phyloP scores from a whole-genome alignment of 1,140 invertebrate species.

The Lanistes nyassanus region DNA sequence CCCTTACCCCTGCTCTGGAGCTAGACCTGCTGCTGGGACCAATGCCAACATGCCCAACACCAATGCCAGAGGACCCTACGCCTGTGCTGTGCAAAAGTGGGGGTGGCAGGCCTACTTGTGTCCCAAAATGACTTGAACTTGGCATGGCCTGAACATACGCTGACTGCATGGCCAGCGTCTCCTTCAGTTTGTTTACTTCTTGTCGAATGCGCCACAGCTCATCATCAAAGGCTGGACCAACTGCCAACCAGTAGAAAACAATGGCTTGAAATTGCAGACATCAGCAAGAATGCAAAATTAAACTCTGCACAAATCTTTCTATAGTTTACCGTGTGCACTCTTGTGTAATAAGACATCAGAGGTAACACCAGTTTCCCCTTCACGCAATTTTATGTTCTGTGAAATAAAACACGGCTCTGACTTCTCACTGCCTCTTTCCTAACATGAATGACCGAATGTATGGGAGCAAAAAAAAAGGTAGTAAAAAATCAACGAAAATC shows the following conservation, averaged over 20 bases:
- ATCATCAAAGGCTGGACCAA: conserved; percentile 49
- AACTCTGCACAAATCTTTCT: not conserved
- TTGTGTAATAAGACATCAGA: no score
- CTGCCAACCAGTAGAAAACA: conserved; percentile 32
- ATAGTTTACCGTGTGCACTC: not conserved
- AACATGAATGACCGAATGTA: no score
- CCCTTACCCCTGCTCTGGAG: conserved; percentile 6
- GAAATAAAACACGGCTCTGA: no score
- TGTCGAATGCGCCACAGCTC: conserved; percentile 50
- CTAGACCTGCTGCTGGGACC: not conserved
- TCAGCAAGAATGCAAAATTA: not conserved
- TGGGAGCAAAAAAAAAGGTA: no score
- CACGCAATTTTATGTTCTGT: no score
- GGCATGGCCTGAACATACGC: conserved; percentile 55
- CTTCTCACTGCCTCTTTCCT: no score
- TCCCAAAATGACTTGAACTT: conserved; percentile 28
- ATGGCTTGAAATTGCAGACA: not conserved
- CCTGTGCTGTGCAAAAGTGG: not conserved
- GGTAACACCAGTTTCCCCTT: no score
- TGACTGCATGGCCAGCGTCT: conserved; percentile 57
- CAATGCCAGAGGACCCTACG: not conserved
- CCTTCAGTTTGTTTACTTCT: conserved; percentile 53
- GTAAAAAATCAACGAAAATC: no score
- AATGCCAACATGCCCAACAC: conserved; percentile 1
- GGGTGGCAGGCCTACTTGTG: conserved; percentile 27